Conservation (phyloP, 2,888 invertebrate genomes). For the Melinaea menophilus region DNA sequence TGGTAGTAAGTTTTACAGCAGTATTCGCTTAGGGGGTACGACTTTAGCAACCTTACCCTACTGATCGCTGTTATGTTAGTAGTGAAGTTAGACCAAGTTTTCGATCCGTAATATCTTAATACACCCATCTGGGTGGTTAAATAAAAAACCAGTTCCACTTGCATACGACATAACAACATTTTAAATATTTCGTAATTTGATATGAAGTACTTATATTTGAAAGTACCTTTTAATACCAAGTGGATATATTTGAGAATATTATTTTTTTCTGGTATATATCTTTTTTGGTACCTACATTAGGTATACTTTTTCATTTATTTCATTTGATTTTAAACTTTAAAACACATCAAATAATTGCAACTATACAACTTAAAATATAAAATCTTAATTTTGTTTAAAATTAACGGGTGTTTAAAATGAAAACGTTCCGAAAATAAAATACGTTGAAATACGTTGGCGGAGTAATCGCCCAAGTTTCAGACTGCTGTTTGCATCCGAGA, state of each 20-base stretch:
- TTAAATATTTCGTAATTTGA: too few relatives aligned
- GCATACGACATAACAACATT: not conserved
- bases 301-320: too few relatives aligned
- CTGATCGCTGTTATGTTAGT: conserved; percentile 40
- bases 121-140: conserved; percentile 55
- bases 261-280: too few relatives aligned
- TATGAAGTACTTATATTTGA: too few relatives aligned
- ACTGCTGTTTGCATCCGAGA: conserved; percentile 59
- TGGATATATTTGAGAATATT: too few relatives aligned
- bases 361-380: not conserved
- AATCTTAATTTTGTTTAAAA: not conserved
- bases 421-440: conserved; percentile 44
- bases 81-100: conserved; percentile 48
- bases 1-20: too few relatives aligned
- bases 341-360: not conserved
- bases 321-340: too few relatives aligned
- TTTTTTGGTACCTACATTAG: too few relatives aligned
- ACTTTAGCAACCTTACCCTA: not conserved
- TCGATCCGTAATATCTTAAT: conserved; percentile 64
- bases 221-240: too few relatives aligned
- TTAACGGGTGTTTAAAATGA: conserved; percentile 35
- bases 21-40: too few relatives aligned
- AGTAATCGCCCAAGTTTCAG: conserved; percentile 55
- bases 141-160: conserved; percentile 44
- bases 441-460: conserved; percentile 49